Conservation (phyloP, 2,888 invertebrate species). For the Sphaerophoria rueppellii region DNA sequence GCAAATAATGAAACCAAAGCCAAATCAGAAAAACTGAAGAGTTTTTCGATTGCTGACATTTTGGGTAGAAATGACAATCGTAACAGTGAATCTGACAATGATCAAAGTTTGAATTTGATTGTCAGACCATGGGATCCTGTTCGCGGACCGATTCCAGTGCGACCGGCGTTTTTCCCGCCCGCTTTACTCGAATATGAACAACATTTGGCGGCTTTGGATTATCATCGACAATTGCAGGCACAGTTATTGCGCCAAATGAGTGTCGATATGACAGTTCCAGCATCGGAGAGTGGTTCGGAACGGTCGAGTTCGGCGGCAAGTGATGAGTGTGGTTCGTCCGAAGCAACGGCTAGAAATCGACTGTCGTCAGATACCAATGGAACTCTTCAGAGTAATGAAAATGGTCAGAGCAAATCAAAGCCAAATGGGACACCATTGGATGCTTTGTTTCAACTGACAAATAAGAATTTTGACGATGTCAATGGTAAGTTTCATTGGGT, state of each 20-base stretch:
- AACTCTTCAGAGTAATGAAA: slow-evolving; percentile 56
- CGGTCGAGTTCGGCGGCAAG: slow-evolving; percentile 88
- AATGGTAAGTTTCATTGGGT: slow-evolving; percentile 87
- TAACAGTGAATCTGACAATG: slow-evolving; percentile 45
- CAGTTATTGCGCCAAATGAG: slow-evolving; percentile 83
- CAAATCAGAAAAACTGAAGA: slow-evolving; percentile 92
- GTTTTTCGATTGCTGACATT: slow-evolving; percentile 95
- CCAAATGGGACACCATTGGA: slow-evolving; percentile 92
- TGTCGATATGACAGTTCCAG: slow-evolving; percentile 81
- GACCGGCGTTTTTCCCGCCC: slow-evolving; percentile 82
- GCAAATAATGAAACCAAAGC: slow-evolving; percentile 80
- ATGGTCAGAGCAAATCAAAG: slow-evolving; percentile 76
- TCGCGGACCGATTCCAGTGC: slow-evolving; percentile 83
- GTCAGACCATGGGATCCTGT: slow-evolving; percentile 92
- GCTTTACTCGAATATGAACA: slow-evolving; percentile 87
- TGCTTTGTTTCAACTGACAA: slow-evolving; percentile 98
- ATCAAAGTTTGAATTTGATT: slow-evolving; percentile 82
- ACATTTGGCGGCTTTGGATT: slow-evolving; percentile 84
- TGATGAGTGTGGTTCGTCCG: slow-evolving; percentile 89
- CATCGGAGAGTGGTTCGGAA: slow-evolving; percentile 87
- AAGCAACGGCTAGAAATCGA: slow-evolving; percentile 82
- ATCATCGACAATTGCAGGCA: slow-evolving; percentile 84
- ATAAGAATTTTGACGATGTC: slow-evolving; percentile 97
- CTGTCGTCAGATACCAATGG: slow-evolving; percentile 75
- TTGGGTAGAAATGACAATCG: slow-evolving; percentile 86